A percentile compares a stretch with the other conserved stretches of the same genome.
phyloP scores from a whole-genome alignment of 2,113 vertebrate genomes.

The Pedetes capensis region DNA sequence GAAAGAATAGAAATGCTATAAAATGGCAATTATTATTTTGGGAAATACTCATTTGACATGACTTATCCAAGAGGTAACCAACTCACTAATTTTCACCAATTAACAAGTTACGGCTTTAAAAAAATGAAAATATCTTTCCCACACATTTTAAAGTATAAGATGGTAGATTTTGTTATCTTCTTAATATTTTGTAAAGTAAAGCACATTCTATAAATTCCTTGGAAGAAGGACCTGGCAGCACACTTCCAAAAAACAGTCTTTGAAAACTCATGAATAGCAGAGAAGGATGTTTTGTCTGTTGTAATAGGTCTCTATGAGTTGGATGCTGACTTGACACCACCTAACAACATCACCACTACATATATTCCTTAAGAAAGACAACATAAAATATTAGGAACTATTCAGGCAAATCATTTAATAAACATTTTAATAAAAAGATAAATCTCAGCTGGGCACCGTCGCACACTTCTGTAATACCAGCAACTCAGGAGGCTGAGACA shows the following conservation, averaged over 20 bases:
- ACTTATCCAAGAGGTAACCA: background rate
- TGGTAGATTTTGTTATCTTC: background rate
- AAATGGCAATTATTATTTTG: conserved; percentile 19
- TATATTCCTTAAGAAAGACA: conserved; percentile 7
- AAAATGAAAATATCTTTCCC: background rate
- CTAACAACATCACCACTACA: too few species aligned
- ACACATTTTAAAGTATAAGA: conserved; percentile 3
- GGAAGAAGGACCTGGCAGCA: too few species aligned
- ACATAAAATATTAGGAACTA: background rate
- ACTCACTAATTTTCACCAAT: background rate
- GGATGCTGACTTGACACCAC: too few species aligned
- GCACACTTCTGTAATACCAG: background rate
- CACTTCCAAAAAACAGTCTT: too few species aligned
- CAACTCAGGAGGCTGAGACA: too few species aligned
- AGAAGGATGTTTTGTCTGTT: too few species aligned
- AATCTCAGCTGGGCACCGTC: too few species aligned
- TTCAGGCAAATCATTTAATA: background rate
- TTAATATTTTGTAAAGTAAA: conserved; percentile 13
- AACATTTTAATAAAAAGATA: background rate
- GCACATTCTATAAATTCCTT: background rate
- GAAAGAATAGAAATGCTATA: background rate
- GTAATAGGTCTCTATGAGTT: too few species aligned
- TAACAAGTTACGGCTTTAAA: background rate
- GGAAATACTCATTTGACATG: background rate
- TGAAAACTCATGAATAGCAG: too few species aligned